Base-by-base conservation (phyloP, 2,888 invertebrate species). In the Cerastoderma edule region DNA sequence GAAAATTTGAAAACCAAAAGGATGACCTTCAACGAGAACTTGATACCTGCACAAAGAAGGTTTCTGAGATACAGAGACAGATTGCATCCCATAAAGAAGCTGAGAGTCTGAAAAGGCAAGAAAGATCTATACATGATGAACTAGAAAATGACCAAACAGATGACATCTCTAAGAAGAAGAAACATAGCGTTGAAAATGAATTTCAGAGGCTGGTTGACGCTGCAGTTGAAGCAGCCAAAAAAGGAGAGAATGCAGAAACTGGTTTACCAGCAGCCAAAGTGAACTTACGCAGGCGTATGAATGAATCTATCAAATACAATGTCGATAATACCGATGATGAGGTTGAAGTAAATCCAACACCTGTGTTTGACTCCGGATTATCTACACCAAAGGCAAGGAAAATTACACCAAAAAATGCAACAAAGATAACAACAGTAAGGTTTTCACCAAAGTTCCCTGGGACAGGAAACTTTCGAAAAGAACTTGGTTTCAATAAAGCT, bases 181-280 rank as follows among this genome's bases (percentile, higher is more conserved):
- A 79, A 60, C 75, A 79, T 27, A 79, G 79, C 70, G 79, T 79
- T 66, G 79, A 79, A 54, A 79, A 79, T 72, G 79, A 79, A 50
- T 79, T 79, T 72, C 79, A 79, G 63, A 79, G 79, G 67, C 60
- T 79, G 27, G 79, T 79, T 24, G 63, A 75, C 72, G 79, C 75
- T 44, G 79, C 79, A 19, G 75, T 79, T 69, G 75, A 68, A 27
- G 79, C 72, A 44, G 79, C 72, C 0, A 75, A 79, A 56, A 79
- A 79, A 19, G 72, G 60, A 33, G 46, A 73, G 27, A 71, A 69
- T 56, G 67, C 56, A 13, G 75, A 79, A 28, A 50, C 75, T 16
- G 75, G 72, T 16, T 75, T 75, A 57, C 72, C 54, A 35, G 75
- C 72, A 63, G 8, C 66, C 8, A 63, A 73, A 56, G 56, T 53